Base-by-base conservation (phyloP, 2,113 vertebrate genomes). In the Hemiscyllium ocellatum region DNA sequence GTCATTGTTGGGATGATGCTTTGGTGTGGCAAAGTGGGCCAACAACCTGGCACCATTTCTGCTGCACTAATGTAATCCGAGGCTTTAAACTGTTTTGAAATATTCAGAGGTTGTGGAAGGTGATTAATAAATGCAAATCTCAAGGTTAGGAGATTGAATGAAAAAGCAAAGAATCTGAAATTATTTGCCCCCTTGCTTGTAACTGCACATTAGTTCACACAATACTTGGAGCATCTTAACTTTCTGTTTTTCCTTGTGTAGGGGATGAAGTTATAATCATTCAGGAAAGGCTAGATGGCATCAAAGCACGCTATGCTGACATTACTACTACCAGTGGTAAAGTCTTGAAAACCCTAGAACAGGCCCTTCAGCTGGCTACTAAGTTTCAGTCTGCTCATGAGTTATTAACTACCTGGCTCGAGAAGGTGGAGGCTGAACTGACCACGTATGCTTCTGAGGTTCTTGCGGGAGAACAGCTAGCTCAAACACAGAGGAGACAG, bases 251-350 rank as follows among this genome's bases (percentile, higher is more conserved):
- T 96, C 96, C 97, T 97, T 76, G 96, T 96, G 8, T 96, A 99
- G 99, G 98, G 96, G 99, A 99, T 96, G 99, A 99, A 98, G 99
- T 99, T 96, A 96, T 99, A 96, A 98, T 99, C 95, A 98, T 99
- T 97, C 99, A 99, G 97, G 98, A 99, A 96, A 99, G 99, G 97
- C 97, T 99, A 96, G 99, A 99, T 96, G 98, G 98, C 96, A 99
- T 99, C 97, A 99, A 99, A 98, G 97, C 97, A 0, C 98, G 98
- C 96, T 99, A 99, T 96, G 98, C 97, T 96, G 99, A 99, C 96
- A 99, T 99, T 96, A 98, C 97, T 52, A 97, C 98, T 20, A 96
- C 99, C 97, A 98, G 99, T 96, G 96, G 96, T 29, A 97, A 97
- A 1, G 98, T 99, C 33, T 97, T 98, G 95, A 98, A 98, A 97